These are phyloP conservation scores for Myxocyprinus asiaticus DNA, from an alignment of 2,113 vertebrate genomes.

Conservation along the genomic window DNA sequence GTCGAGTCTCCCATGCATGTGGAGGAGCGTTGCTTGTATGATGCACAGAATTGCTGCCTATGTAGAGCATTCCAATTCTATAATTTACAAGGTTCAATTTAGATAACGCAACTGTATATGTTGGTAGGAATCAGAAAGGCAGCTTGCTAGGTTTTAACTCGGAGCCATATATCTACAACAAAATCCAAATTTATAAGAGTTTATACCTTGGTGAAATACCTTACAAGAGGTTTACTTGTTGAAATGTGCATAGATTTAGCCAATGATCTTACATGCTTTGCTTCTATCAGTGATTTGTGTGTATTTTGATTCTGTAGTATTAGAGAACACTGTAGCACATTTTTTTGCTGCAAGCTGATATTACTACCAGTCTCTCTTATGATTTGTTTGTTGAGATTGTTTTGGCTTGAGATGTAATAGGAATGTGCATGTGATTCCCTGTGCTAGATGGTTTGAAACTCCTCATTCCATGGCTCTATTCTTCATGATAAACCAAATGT, in stretches of 20 bases:
- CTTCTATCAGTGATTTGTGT: not conserved
- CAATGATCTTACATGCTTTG: not conserved
- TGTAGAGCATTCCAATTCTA: not conserved
- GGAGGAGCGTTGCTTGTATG: no score
- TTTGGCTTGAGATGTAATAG: conserved; percentile 10
- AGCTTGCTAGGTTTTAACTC: not conserved
- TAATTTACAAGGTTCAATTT: not conserved
- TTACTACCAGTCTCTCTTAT: not conserved
- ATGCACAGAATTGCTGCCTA: no score
- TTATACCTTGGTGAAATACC: not conserved
- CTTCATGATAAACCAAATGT: conserved; percentile 18
- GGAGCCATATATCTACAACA: not conserved
- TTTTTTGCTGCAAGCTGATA: not conserved
- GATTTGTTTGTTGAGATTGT: conserved; percentile 23
- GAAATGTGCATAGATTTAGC: not conserved
- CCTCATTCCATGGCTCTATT: conserved; percentile 2
- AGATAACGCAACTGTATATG: not conserved
- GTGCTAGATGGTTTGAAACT: not conserved
- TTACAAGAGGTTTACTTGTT: not conserved
- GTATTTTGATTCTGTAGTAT: not conserved
- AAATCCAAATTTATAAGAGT: not conserved
- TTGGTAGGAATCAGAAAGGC: not conserved
- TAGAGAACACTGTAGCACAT: not conserved
- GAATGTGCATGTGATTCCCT: conserved; percentile 38
- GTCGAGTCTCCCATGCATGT: no score